Conservation (phyloP, 2,797 vertebrate species). For the Bradypodion ventrale region DNA sequence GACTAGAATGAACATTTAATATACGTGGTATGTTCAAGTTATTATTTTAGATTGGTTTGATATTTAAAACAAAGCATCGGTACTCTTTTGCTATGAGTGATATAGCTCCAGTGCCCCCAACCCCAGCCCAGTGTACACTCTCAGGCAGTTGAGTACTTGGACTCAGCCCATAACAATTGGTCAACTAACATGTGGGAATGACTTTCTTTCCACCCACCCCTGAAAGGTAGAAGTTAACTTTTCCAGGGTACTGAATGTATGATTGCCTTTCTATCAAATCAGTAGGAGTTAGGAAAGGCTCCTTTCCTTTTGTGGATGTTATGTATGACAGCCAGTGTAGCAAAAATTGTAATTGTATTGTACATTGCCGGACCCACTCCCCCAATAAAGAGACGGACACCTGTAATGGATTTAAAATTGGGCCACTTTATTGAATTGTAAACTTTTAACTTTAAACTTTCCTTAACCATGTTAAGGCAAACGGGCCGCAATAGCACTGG, state of each 20-base stretch:
- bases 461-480: too few species aligned
- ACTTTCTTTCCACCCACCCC: not conserved
- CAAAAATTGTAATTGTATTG: too few species aligned
- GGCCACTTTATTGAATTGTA: too few species aligned
- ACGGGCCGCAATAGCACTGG: too few species aligned
- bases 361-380: too few species aligned
- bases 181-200: not conserved
- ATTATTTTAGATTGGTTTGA: not conserved
- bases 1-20: not conserved
- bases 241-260: not conserved
- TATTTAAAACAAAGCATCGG: not conserved
- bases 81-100: not conserved
- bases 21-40: not conserved
- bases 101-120: not conserved
- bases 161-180: not conserved
- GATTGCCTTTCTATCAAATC: too few species aligned
- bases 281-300: not conserved
- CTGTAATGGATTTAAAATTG: too few species aligned
- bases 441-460: too few species aligned
- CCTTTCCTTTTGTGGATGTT: not conserved
- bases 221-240: not conserved
- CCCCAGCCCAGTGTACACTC: not conserved
- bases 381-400: too few species aligned
- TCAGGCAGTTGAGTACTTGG: not conserved
- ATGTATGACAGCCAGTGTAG: not conserved